Conservation (phyloP, 2,797 vertebrate species). For the Chrysocyon brachyurus region DNA sequence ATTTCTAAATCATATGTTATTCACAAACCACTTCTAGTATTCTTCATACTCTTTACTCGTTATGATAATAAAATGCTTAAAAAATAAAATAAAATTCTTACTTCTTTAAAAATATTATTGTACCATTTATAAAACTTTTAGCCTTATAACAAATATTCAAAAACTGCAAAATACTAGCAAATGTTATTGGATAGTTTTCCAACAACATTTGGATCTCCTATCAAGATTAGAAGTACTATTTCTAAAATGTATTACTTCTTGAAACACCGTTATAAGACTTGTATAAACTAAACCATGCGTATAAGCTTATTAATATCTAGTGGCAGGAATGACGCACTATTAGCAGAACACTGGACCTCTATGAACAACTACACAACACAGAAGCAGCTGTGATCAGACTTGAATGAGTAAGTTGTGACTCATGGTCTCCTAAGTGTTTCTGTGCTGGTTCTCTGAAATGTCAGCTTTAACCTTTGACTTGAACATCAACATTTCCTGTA, state of each 20-base stretch:
- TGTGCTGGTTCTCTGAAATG: neutral
- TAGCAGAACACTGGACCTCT: neutral
- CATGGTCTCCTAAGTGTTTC: neutral
- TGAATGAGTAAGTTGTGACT: neutral
- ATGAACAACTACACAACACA: neutral
- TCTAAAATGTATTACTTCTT: neutral
- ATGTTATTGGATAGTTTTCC: neutral
- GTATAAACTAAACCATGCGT: neutral
- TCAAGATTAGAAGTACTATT: neutral
- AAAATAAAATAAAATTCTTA: too few relatives aligned
- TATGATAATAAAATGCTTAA: neutral
- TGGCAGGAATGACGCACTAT: neutral
- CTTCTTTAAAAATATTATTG: neutral
- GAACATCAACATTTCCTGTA: neutral
- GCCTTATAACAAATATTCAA: neutral
- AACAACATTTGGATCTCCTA: neutral
- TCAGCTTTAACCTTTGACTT: neutral
- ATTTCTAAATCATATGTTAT: slow-evolving; percentile 6
- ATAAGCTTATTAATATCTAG: neutral
- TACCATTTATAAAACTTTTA: neutral
- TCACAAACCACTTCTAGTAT: neutral
- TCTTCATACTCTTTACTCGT: neutral
- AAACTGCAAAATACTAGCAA: neutral
- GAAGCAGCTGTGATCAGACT: neutral
- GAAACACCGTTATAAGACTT: neutral